These are phyloP conservation scores for Eonycteris spelaea DNA, from an alignment of 2,113 vertebrate genomes.

Conservation along the genomic window DNA sequence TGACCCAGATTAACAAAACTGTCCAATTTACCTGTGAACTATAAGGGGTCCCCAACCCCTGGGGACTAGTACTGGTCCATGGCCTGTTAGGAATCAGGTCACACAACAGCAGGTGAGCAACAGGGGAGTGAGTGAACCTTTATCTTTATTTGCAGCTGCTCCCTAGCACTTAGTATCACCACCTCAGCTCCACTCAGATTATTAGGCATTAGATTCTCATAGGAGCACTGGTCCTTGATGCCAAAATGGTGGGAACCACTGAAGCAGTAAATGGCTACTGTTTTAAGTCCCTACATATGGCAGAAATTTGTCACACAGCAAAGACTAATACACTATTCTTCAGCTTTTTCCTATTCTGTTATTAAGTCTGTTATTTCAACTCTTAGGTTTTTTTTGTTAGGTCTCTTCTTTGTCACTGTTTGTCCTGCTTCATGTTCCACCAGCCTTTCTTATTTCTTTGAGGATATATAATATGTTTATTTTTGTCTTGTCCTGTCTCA, in stretches of 20 bases:
- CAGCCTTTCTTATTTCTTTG: not conserved
- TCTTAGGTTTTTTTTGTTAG: not conserved
- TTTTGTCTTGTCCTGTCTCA: not conserved
- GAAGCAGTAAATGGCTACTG: not conserved
- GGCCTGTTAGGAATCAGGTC: no score
- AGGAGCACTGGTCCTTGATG: no score
- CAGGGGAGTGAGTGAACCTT: no score
- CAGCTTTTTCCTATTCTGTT: not conserved
- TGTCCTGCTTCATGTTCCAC: not conserved
- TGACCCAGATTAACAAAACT: not conserved
- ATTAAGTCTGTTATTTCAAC: not conserved
- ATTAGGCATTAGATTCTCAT: no score
- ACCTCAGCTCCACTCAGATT: no score
- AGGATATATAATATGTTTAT: not conserved
- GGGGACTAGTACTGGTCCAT: no score
- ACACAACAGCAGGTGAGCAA: no score
- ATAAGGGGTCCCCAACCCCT: not conserved
- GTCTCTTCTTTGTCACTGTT: not conserved
- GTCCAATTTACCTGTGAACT: not conserved
- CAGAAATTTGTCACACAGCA: not conserved
- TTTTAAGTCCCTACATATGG: not conserved
- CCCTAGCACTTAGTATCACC: no score
- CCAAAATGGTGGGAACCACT: no score
- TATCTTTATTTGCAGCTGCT: no score
- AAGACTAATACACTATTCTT: not conserved